Evolutionary conservation across 2,113 vertebrate genomes (phyloP).

Genomic region (Callithrix jacchus): DNA sequence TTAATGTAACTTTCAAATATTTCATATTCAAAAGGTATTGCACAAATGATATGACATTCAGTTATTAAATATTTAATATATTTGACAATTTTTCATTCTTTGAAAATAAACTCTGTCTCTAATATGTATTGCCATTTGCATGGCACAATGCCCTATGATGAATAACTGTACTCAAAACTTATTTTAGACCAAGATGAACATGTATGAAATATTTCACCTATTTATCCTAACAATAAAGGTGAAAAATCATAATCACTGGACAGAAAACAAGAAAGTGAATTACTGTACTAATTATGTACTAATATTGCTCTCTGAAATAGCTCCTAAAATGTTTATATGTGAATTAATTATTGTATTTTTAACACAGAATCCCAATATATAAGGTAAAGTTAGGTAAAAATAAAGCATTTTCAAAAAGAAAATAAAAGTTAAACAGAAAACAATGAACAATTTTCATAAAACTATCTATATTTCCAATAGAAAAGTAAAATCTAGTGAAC

Average conservation of each 20-base stretch:
- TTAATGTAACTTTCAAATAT: neutral
- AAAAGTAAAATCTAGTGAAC: neutral
- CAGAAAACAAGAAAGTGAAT: neutral
- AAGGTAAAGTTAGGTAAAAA: neutral
- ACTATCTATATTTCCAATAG: neutral
- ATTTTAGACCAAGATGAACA: conserved; percentile 1
- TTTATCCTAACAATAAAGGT: neutral
- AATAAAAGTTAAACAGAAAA: conserved; percentile 9
- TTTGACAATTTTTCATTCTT: neutral
- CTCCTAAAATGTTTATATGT: neutral
- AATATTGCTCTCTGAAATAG: neutral
- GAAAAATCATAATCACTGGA: neutral
- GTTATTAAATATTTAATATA: neutral
- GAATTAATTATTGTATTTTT: neutral
- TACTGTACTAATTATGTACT: neutral
- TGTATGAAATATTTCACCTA: neutral
- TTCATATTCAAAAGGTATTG: neutral
- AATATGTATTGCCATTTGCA: neutral
- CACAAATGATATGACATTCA: neutral
- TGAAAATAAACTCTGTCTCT: neutral
- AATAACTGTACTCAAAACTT: neutral
- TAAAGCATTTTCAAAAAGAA: neutral
- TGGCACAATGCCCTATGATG: neutral
- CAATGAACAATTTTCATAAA: conserved; percentile 10
- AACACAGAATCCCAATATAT: neutral